These are phyloP conservation scores for Andrena bicolor DNA, from an alignment of 2,888 invertebrate species.

Conservation along the genomic window DNA sequence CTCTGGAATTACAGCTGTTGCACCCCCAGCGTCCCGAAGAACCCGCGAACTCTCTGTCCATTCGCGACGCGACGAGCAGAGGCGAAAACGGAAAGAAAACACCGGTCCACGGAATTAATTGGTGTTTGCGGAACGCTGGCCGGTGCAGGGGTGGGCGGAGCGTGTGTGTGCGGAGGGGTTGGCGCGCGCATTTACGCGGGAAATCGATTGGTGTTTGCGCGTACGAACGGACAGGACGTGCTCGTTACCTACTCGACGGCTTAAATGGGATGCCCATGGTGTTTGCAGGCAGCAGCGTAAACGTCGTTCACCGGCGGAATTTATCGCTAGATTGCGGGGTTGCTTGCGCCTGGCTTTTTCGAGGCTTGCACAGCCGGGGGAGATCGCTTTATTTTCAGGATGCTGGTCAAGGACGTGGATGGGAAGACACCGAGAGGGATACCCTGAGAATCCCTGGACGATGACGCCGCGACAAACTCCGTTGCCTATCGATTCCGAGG, in stretches of 20 bases:
- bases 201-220: slow-evolving; percentile 50
- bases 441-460: not conserved
- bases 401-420: slow-evolving; percentile 25
- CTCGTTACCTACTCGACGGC: slow-evolving; percentile 42
- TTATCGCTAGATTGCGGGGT: slow-evolving; percentile 41
- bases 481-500: not conserved
- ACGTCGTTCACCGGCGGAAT: slow-evolving; percentile 36
- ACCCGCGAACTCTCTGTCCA: not conserved
- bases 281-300: slow-evolving; percentile 40
- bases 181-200: slow-evolving; percentile 32
- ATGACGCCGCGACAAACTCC: not conserved
- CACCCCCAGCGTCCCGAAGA: not conserved
- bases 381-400: slow-evolving; percentile 37
- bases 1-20: not conserved
- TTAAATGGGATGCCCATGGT: slow-evolving; percentile 35
- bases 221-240: slow-evolving; percentile 36
- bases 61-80: not conserved
- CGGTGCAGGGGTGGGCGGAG: slow-evolving; percentile 3
- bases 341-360: slow-evolving; percentile 18
- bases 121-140: slow-evolving; percentile 28
- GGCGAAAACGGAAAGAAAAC: slow-evolving; percentile 27
- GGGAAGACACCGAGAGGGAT: not conserved
- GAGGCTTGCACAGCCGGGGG: not conserved
- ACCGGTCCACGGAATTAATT: slow-evolving; percentile 39
- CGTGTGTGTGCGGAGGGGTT: slow-evolving; percentile 1